Base-by-base conservation (phyloP, 2,113 vertebrate genomes). In the Diphyllodes magnificus region DNA sequence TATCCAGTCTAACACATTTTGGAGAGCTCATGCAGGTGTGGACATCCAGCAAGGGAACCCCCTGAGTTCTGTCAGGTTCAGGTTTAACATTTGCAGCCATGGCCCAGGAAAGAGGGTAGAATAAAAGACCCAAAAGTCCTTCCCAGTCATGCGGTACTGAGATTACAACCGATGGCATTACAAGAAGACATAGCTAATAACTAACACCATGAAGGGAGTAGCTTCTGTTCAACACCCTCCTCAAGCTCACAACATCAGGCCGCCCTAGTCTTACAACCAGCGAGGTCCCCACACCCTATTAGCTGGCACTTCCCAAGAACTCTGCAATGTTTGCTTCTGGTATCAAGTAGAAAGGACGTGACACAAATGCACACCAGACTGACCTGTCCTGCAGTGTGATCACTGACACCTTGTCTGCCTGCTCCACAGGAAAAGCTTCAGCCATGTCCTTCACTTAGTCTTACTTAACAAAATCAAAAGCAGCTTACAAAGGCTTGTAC, bases 251-350 rank as follows among this genome's bases (percentile, higher is more conserved):
- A 88, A 42, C 15, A 23, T 54, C 16, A 66, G 39, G 18, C 17
- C 28, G 68, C 21, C 3, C 1, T 9, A 23, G 33, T 10, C 45
- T n/a, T 31, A 42, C 24, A 25, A 23, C 39, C 64, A 66, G 7
- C 3, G 3, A 20, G 15, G 13, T 63, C 20, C 20, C 13, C 17
- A 31, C 50, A 50, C 6, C 1, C 0, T 23, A 13, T 31, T 40
- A 75, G 30, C 16, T 53, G 65, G 63, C 10, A 45, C 2, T 30
- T 50, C 10, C 15, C 72, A 59, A 82, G 37, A 42, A 21, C 16
- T 60, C 44, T 77, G 59, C 40, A 61, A 4, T 27, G 13, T 22
- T 47, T 73, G 16, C 24, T 44, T 80, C 69, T 72, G 42, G 19
- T 42, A 30, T 40, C 31, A 77, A 28, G 10, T 7, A 59, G 42